phyloP scores from a whole-genome alignment of 2,888 invertebrate species.

The Aphelenchoides bicaudatus region DNA sequence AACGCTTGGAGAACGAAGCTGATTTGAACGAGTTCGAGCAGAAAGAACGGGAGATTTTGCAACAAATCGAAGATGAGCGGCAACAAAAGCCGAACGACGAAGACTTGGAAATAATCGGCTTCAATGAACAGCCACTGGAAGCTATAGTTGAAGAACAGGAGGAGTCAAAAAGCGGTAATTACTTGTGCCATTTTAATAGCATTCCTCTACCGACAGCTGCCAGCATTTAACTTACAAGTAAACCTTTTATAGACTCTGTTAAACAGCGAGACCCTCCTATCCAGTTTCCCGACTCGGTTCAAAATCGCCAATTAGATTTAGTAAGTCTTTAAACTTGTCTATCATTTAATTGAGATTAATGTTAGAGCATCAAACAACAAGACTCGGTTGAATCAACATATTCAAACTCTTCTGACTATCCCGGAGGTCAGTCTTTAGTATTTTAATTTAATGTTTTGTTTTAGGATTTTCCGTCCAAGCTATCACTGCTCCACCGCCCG shows the following conservation, averaged over 20 bases:
- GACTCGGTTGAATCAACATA: not conserved
- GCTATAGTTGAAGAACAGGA: too few species aligned
- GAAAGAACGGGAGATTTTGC: constrained; percentile 13
- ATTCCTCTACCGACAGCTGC: too few species aligned
- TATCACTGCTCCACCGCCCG: too few species aligned
- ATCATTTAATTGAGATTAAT: not conserved
- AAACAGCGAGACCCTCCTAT: not conserved
- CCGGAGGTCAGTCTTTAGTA: too few species aligned
- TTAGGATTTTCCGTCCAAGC: constrained; percentile 1
- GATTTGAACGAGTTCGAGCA: constrained; percentile 19
- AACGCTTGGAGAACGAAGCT: constrained; percentile 2
- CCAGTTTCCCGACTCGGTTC: constrained; percentile 23
- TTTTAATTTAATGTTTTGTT: too few species aligned
- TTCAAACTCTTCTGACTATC: constrained; percentile 2
- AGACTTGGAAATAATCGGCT: too few species aligned
- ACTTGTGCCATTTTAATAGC: too few species aligned
- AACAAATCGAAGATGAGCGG: not conserved
- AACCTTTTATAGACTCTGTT: too few species aligned
- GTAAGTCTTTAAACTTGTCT: not conserved
- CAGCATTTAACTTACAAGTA: too few species aligned
- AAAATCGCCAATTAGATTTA: constrained; percentile 27
- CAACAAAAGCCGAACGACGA: not conserved
- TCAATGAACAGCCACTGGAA: too few species aligned
- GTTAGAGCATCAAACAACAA: constrained; percentile 5
- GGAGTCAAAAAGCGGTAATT: too few species aligned